Base-by-base conservation (phyloP, 1,140 invertebrate species). In the Physella acuta region DNA sequence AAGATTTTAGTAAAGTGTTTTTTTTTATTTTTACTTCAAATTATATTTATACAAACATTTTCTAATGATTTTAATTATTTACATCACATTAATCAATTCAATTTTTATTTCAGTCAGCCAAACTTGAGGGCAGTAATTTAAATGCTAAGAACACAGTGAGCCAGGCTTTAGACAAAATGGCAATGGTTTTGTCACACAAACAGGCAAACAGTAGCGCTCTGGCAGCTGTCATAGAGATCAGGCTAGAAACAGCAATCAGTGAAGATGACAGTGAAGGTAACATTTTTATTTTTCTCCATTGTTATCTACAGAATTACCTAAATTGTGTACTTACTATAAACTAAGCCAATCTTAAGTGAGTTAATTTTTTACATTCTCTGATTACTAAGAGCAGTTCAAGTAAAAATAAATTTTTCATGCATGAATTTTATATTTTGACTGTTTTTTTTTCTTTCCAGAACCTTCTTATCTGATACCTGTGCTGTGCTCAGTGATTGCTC, bases 211-310 rank as follows among this genome's bases (percentile, higher is more conserved):
- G 90, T 36, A 87, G 89, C 14, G 88, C 89, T 24, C 84, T 93
- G n/a, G 88, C 89, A 51, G 91, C 92, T 20, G 90, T 93, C 20
- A 85, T 92, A 1, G 92, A 93, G 84, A 92, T 93, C 26, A 91
- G 92, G 82, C 89, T 92, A 16, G 90, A 92, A 82, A 91, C 90
- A 8, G 89, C 90, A 1, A 78, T 55, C 24, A 70, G 68, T 55
- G 49, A 64, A 37, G 56, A 56, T 39, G 69, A 70, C 16, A 70
- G 65, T 24, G 66, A 69, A 68, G 71, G 65, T 73, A 73, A 74
- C 8, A 44, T 34, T 34, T n/a, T n/a, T n/a, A n/a, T n/a, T n/a
- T n/a, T n/a, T n/a, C n/a, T n/a, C n/a, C n/a, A n/a, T n/a, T 49
- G 11, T 49, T 49, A 14, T 49, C 11, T 49, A 11, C 11, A 49